Evolutionary conservation across 2,797 vertebrate genomes (phyloP).

Genomic region (Phrynocephalus guinanensis): DNA sequence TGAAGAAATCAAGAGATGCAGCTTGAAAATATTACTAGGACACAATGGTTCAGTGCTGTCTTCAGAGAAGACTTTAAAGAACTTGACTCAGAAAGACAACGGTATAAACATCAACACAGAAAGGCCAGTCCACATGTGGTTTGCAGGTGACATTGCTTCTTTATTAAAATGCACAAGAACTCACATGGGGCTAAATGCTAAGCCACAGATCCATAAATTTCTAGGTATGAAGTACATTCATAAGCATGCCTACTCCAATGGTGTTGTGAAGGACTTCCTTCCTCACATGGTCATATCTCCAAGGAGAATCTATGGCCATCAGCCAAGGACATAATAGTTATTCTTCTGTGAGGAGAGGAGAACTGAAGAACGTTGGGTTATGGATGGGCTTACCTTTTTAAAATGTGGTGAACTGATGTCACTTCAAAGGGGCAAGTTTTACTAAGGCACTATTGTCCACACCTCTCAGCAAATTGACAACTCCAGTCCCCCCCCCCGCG

Average conservation of each 20-base stretch:
- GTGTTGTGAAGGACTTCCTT: background rate
- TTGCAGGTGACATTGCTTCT: background rate
- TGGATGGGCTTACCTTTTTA: background rate
- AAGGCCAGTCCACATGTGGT: background rate
- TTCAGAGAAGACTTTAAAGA: conserved; percentile 6
- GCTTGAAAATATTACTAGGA: conserved; percentile 1
- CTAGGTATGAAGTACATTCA: background rate
- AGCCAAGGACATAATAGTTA: background rate
- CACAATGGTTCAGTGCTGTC: conserved; percentile 3
- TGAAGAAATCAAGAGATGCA: conserved; percentile 3
- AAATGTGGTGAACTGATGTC: background rate
- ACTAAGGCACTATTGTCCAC: too few relatives aligned
- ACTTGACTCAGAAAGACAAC: background rate
- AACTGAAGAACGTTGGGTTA: background rate
- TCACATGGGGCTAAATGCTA: background rate
- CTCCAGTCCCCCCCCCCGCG: too few relatives aligned
- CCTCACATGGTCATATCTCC: background rate
- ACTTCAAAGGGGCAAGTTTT: too few relatives aligned
- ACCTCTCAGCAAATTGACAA: too few relatives aligned
- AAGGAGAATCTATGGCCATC: background rate
- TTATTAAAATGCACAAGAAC: background rate
- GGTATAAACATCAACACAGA: background rate
- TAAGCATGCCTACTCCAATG: background rate
- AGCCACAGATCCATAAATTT: background rate
- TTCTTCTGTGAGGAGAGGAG: background rate